Conservation (phyloP, 2,113 vertebrate species). For the Ochotona princeps region DNA sequence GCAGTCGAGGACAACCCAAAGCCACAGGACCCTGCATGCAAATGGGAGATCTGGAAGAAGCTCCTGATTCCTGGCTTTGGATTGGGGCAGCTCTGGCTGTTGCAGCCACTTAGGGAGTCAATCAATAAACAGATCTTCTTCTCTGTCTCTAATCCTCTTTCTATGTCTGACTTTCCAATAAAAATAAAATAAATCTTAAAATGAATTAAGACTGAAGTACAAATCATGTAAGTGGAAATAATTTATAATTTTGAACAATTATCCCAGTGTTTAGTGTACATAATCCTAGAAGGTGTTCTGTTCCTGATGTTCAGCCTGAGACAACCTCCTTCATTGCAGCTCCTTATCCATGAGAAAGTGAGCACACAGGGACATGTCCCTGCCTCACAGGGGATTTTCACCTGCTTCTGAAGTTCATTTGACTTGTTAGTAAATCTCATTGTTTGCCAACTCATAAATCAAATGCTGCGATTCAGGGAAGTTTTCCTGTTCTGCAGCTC, state of each 20-base stretch:
- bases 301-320: not conserved
- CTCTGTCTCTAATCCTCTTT: no score
- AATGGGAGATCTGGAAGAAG: no score
- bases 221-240: not conserved
- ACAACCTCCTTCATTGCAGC: not conserved
- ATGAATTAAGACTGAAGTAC: not conserved
- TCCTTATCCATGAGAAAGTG: not conserved
- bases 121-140: no score
- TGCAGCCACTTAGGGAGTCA: no score
- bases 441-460: conserved; percentile 50
- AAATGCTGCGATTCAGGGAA: conserved; percentile 27
- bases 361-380: not conserved
- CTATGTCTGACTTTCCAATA: no score
- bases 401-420: not conserved
- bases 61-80: no score
- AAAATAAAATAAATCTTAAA: no score
- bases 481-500: not conserved
- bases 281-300: not conserved
- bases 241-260: not conserved
- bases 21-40: no score
- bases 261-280: not conserved
- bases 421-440: conserved; percentile 10
- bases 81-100: no score
- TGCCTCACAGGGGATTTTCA: not conserved
- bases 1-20: no score